Conservation (phyloP, 2,888 invertebrate species). For the Smittia sp. region DNA sequence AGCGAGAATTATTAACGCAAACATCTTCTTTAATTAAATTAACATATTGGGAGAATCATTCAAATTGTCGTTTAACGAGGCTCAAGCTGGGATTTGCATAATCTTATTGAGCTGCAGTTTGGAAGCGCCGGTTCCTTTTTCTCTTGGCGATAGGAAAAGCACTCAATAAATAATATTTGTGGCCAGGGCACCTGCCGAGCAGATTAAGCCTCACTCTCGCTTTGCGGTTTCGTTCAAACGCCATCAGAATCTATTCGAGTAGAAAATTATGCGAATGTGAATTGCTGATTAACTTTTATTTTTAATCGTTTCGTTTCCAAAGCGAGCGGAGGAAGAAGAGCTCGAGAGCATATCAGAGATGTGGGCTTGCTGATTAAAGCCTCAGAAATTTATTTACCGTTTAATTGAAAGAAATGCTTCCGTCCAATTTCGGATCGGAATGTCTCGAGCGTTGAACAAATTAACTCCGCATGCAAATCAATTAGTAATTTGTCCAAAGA, state of each 20-base stretch:
- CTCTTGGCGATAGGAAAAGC: conserved; percentile 12
- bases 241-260: not conserved
- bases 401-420: not conserved
- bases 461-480: conserved; percentile 36
- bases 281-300: not conserved
- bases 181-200: conserved; percentile 33
- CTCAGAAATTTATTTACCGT: not conserved
- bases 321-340: no score
- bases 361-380: no score
- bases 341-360: no score
- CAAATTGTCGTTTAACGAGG: conserved; percentile 33
- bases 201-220: not conserved
- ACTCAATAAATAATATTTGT: conserved; percentile 36
- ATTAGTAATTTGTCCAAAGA: conserved; percentile 34
- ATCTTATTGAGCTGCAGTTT: conserved; percentile 29
- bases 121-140: not conserved
- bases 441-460: not conserved
- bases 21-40: conserved; percentile 11
- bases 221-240: conserved; percentile 1
- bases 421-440: not conserved
- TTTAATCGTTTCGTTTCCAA: not conserved
- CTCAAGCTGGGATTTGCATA: conserved; percentile 40
- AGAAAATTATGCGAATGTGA: not conserved
- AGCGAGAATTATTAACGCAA: not conserved
- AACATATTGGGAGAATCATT: conserved; percentile 23